Base-by-base conservation (phyloP, 2,888 invertebrate species). In the Neria commutata region DNA sequence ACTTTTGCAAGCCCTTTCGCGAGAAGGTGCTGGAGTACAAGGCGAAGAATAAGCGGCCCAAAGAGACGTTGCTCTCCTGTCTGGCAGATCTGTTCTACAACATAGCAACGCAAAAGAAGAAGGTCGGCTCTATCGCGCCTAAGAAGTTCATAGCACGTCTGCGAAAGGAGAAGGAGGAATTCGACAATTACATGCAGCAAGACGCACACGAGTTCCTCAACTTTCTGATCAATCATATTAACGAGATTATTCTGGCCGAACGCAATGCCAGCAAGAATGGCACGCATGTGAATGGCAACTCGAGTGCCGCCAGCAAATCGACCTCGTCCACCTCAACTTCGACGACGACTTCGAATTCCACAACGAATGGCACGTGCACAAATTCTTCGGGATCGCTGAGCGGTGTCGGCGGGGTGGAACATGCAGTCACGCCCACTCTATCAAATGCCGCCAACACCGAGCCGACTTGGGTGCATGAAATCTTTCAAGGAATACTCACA, bases 161-260 rank as follows among this genome's bases (percentile, higher is more conserved):
- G 79, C 89, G 98, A 75, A 98, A 98, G 85, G 98, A 99, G 85
- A 99, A 99, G 87, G 98, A 97, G 84, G 92, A 97, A 79, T 99
- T 99, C 85, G 98, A 99, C 84, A 99, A 99, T 83, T 99, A 98
- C 79, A 95, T 98, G 94, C 98, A 99, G 83, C 99, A 99, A 84
- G 99, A 99, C 89, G 99, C 99, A 50, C 99, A 99, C 81, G 99
- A 99, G 82, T 99, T 99, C 85, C 87, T 99, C 65, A 99, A 99
- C 83, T 99, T 98, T 83, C 87, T 99, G 64, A 93, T 99, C 66
- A 99, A 99, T 84, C 95, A 96, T 78, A 97, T 98, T 76, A 97
- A 96, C 83, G 98, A 98, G 86, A 95, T 96, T 73, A 93, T 99
- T 76, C 86, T 97, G 84, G 95, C 95, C 90, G 85, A 82, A 56